phyloP scores from a whole-genome alignment of 2,113 vertebrate species.

The Misgurnus mizolepis region DNA sequence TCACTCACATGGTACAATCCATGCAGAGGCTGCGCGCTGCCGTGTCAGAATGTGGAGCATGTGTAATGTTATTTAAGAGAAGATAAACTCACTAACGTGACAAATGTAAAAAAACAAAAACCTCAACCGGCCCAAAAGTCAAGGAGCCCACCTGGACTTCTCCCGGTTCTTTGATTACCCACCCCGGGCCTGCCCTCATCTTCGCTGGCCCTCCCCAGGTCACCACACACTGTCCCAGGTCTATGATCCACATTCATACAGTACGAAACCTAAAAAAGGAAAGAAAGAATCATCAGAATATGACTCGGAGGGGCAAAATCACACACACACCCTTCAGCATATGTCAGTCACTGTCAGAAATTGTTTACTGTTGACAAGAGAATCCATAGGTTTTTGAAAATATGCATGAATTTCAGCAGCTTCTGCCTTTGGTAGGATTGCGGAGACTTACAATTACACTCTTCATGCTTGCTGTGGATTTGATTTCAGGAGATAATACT shows the following conservation, averaged over 20 bases:
- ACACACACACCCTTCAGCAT: not conserved
- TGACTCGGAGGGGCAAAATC: constrained; percentile 39
- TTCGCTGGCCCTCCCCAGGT: constrained; percentile 9
- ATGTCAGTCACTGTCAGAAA: constrained; percentile 43
- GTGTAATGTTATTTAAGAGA: too few relatives aligned
- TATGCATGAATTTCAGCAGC: constrained; percentile 51
- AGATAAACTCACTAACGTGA: too few relatives aligned
- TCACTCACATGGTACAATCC: too few relatives aligned
- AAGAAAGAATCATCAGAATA: constrained; percentile 42
- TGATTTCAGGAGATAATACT: constrained; percentile 73
- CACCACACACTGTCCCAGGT: not conserved
- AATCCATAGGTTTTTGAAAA: constrained; percentile 39
- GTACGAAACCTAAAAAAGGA: too few relatives aligned
- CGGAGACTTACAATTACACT: constrained; percentile 60
- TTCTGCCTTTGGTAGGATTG: constrained; percentile 60
- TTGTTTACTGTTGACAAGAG: constrained; percentile 48
- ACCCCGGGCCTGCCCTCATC: not conserved
- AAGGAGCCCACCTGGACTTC: too few relatives aligned
- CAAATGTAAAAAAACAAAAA: too few relatives aligned
- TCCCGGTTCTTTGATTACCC: too few relatives aligned
- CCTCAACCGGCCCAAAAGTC: too few relatives aligned
- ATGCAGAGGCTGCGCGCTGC: too few relatives aligned
- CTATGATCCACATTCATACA: not conserved
- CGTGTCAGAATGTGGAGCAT: too few relatives aligned
- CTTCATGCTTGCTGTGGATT: constrained; percentile 56